These are phyloP conservation scores for Gasterosteus nipponicus DNA, from an alignment of 2,113 vertebrate species.

Conservation along the genomic window DNA sequence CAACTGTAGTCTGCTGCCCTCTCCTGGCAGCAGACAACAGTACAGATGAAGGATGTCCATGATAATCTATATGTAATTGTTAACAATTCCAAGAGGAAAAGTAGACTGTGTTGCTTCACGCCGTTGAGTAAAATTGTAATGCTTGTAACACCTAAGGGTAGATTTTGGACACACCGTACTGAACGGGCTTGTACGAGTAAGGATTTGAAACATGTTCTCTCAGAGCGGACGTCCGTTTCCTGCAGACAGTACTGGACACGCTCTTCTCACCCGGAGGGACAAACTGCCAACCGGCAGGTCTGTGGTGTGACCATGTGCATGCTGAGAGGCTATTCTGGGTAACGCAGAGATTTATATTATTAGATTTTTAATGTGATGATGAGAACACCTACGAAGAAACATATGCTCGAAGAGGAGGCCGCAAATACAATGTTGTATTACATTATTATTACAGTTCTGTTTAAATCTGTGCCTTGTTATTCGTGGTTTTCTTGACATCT, in stretches of 20 bases:
- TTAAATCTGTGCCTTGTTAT: background rate
- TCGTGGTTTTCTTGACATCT: slow-evolving; percentile 7
- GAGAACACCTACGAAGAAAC: slow-evolving; percentile 12
- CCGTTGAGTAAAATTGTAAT: too few species aligned
- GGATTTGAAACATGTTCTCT: background rate
- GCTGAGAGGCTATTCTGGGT: slow-evolving; percentile 55
- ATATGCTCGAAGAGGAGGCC: background rate
- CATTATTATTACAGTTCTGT: background rate
- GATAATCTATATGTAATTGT: background rate
- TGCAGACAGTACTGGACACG: slow-evolving; percentile 16
- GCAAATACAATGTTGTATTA: background rate
- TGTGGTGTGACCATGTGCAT: slow-evolving; percentile 28
- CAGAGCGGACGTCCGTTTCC: slow-evolving; percentile 17
- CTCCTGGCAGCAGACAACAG: slow-evolving; percentile 46
- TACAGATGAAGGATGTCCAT: slow-evolving; percentile 10
- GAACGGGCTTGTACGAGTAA: background rate
- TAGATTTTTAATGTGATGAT: slow-evolving; percentile 20
- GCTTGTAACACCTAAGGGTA: too few species aligned
- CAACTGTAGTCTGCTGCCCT: slow-evolving; percentile 62
- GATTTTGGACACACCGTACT: background rate
- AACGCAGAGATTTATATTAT: slow-evolving; percentile 26
- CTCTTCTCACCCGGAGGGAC: slow-evolving; percentile 57
- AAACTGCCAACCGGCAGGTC: slow-evolving; percentile 63
- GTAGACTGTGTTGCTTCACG: too few species aligned
- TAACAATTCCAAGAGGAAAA: too few species aligned